Conservation (phyloP, 2,113 vertebrate species). For the Grammomys surdaster region DNA sequence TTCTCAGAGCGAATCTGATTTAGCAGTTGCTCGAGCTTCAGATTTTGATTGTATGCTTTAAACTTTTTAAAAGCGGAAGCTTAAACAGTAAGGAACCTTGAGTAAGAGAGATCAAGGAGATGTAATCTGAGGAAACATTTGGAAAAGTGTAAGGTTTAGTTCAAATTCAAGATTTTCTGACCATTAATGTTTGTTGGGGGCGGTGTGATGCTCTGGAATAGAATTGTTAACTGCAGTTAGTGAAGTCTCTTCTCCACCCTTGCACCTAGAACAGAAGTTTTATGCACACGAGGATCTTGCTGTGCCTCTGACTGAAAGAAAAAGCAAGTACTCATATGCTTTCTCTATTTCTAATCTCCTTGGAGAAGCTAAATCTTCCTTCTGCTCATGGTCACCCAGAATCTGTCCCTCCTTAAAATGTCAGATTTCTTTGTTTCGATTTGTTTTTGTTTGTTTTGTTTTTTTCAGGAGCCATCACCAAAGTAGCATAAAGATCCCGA, state of each 20-base stretch:
- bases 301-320: background rate
- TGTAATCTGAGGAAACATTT: background rate
- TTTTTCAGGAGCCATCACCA: background rate
- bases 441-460: background rate
- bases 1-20: constrained; percentile 30
- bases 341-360: background rate
- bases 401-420: background rate
- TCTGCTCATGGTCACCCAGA: background rate
- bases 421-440: background rate
- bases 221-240: background rate
- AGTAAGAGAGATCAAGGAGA: constrained; percentile 16
- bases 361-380: background rate
- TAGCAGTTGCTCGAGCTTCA: background rate
- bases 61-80: background rate
- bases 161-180: background rate
- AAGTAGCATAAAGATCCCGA: background rate
- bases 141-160: constrained; percentile 18
- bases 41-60: background rate
- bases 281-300: background rate
- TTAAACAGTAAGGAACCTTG: background rate
- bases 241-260: background rate
- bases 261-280: background rate
- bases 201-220: background rate
- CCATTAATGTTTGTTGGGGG: background rate
- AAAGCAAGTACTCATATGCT: background rate